phyloP scores from a whole-genome alignment of 2,888 invertebrate genomes.

The Eulithis prunata region DNA sequence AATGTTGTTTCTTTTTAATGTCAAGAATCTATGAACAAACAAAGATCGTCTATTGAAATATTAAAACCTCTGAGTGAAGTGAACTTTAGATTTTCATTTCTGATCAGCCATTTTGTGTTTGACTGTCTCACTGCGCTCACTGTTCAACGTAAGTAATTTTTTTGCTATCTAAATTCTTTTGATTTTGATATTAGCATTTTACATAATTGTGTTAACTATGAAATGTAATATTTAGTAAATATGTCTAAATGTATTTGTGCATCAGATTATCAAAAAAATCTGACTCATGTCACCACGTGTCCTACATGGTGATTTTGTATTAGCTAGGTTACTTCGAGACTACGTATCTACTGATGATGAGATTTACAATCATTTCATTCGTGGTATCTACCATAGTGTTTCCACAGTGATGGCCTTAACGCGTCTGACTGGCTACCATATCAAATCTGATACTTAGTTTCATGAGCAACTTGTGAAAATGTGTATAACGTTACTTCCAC shows the following conservation, averaged over 20 bases:
- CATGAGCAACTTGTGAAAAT: background rate
- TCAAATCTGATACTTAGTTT: background rate
- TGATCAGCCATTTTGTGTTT: slow-evolving; percentile 79
- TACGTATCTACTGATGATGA: slow-evolving; percentile 61
- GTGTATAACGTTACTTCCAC: slow-evolving; percentile 38
- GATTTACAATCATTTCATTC: slow-evolving; percentile 69
- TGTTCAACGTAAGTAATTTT: slow-evolving; percentile 75
- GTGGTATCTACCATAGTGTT: slow-evolving; percentile 82
- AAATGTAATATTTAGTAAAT: too few relatives aligned
- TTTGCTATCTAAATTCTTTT: background rate
- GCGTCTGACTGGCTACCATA: slow-evolving; percentile 66
- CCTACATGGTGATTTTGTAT: slow-evolving; percentile 65
- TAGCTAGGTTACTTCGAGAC: too few relatives aligned
- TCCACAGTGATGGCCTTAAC: slow-evolving; percentile 75
- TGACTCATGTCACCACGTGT: too few relatives aligned
- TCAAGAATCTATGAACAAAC: background rate
- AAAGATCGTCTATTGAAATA: slow-evolving; percentile 5
- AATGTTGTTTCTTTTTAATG: slow-evolving; percentile 24
- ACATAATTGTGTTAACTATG: too few relatives aligned
- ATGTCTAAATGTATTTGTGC: too few relatives aligned
- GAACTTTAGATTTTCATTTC: slow-evolving; percentile 6
- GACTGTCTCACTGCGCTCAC: slow-evolving; percentile 71
- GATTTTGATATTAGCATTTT: too few relatives aligned
- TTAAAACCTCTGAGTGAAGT: background rate
- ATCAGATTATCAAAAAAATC: too few relatives aligned